A percentile compares a stretch with the other conserved stretches of the same genome.
Conservation (phyloP, 2,797 vertebrate genomes). For the Mustela erminea region DNA sequence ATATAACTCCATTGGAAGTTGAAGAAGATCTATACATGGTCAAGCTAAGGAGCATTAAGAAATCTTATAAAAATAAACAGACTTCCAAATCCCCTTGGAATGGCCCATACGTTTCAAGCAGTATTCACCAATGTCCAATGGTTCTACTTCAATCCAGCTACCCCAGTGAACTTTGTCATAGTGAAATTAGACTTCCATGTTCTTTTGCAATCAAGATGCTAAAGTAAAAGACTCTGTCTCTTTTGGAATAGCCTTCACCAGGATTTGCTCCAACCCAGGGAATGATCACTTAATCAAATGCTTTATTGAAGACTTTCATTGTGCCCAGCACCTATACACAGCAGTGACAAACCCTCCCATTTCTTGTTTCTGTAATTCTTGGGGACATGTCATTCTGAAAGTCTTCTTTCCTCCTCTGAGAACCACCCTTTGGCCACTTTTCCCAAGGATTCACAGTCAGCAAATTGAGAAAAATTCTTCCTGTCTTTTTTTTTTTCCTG, state of each 20-base stretch:
- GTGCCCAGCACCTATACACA: neutral
- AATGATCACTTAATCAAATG: neutral
- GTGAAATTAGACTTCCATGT: neutral
- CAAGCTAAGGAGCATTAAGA: neutral
- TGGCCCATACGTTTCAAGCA: neutral
- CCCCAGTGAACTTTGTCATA: neutral
- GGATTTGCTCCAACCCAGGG: neutral
- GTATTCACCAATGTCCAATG: neutral
- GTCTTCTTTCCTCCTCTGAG: neutral
- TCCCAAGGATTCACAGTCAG: neutral
- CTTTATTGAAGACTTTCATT: neutral
- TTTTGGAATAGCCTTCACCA: neutral
- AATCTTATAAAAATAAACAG: slow-evolving; percentile 38
- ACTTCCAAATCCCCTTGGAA: neutral
- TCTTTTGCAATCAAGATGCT: neutral
- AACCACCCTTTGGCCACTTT: neutral
- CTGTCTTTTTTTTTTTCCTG: neutral
- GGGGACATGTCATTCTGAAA: neutral
- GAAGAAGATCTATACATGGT: neutral
- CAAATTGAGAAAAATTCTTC: slow-evolving; percentile 5
- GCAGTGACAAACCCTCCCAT: neutral
- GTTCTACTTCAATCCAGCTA: neutral
- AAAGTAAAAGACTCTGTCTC: neutral
- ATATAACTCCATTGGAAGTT: neutral
- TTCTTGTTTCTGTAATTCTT: neutral